phyloP scores from a whole-genome alignment of 2,888 invertebrate species.

The Lepidonotus clava region DNA sequence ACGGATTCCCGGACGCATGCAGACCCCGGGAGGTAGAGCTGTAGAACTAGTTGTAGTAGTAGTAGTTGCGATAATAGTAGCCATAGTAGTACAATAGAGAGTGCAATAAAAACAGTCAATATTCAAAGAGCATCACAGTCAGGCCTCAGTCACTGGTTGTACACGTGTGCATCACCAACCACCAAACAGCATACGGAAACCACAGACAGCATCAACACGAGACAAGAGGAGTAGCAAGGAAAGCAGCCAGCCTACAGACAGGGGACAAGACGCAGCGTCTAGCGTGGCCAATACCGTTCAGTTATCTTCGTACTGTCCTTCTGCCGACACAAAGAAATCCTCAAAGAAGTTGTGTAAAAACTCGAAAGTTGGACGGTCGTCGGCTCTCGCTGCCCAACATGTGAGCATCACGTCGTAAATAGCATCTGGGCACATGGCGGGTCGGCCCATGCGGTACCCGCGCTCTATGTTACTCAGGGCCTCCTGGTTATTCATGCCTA shows the following conservation, averaged over 20 bases:
- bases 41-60: too few species aligned
- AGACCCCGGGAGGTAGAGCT: too few species aligned
- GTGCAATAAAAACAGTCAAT: too few species aligned
- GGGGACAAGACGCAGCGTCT: too few species aligned
- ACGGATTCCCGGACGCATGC: too few species aligned
- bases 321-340: slow-evolving; percentile 77
- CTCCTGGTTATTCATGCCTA: slow-evolving; percentile 62
- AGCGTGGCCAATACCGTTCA: slow-evolving; percentile 45
- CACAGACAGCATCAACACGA: background rate
- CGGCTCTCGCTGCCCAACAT: slow-evolving; percentile 84
- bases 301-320: slow-evolving; percentile 76
- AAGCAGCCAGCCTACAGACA: too few species aligned
- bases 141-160: too few species aligned
- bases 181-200: background rate
- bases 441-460: slow-evolving; percentile 98
- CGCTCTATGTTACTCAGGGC: slow-evolving; percentile 94
- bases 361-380: slow-evolving; percentile 98
- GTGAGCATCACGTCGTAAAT: slow-evolving; percentile 94
- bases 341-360: slow-evolving; percentile 83
- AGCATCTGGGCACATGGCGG: slow-evolving; percentile 91
- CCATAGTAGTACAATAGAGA: too few species aligned
- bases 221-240: background rate
- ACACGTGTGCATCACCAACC: background rate
- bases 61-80: too few species aligned
- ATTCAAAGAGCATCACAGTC: too few species aligned